Base-by-base conservation (phyloP, 2,888 invertebrate species). In the Epirrita christyi region DNA sequence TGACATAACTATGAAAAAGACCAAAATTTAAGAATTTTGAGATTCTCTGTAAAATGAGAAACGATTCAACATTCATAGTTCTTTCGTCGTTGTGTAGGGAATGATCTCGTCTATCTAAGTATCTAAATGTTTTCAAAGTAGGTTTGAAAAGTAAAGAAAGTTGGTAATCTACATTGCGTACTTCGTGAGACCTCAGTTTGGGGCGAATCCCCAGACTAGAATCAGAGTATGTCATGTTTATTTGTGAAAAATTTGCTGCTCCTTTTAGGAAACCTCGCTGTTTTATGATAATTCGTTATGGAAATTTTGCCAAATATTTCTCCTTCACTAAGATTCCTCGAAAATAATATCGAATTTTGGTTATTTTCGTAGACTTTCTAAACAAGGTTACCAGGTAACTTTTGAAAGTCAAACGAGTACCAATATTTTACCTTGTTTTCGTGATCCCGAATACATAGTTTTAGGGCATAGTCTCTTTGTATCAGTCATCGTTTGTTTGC, bases 401-500 rank as follows among this genome's bases (percentile, higher is more conserved):
- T 55, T 28, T 59, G 59, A 61, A 63, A 57, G 62, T 63, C 59
- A 64, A 67, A 61, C 38, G 47, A 56, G 37, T 50, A 29, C 37
- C 34, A 21, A 42, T 49, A 59, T 44, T 50, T 52, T 55, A 58
- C 36, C 14, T 47, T 61, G 59, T 59, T 57, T 58, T 56, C 37
- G 37, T 50, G 27, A 15, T 41, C 42, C 50, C 27, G 32, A 36
- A 50, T 42, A 55, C 42, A 46, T 41, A 49, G 57, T 53, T 59
- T 42, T 43, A 49, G 34, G 52, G 51, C 55, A 55, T 51, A 49
- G 38, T 37, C 53, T 36, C 56, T 60, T 62, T 62, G 56, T 46
- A 34, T 46, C 41, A 15, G 37, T 55, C 42, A 21, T 28, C 41
- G 57, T 44, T 14, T 59, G 44, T 64, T 66, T 55, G 48, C 53